Conservation (phyloP, 2,113 vertebrate genomes). For the Synodontis membranacea region DNA sequence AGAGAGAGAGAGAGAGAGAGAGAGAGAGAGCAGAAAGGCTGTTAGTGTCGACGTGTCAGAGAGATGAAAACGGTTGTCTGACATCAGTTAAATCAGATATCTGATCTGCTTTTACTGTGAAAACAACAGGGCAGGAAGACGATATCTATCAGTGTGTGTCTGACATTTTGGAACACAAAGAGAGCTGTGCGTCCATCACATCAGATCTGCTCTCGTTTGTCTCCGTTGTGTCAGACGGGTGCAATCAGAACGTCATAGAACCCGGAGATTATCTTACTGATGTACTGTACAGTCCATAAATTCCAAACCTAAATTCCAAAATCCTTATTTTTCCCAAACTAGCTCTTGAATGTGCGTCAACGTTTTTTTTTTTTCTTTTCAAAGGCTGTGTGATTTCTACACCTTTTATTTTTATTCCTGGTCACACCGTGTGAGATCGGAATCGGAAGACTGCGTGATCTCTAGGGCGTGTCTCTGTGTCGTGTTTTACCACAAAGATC, state of each 20-base stretch:
- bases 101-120: not conserved
- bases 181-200: not conserved
- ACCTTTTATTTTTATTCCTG: too few species aligned
- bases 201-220: not conserved
- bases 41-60: not conserved
- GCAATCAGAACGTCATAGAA: not conserved
- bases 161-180: not conserved
- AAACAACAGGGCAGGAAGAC: not conserved
- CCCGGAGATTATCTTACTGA: not conserved
- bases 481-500: not conserved
- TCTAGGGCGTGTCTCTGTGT: not conserved
- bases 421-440: not conserved
- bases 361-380: not conserved
- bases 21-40: not conserved
- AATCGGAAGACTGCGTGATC: not conserved
- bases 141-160: not conserved
- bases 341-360: not conserved
- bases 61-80: not conserved
- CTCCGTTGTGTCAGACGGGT: not conserved
- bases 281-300: not conserved
- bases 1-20: not conserved
- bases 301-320: not conserved
- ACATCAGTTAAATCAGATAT: conserved; percentile 4
- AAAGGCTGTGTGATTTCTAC: too few species aligned
- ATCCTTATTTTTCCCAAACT: not conserved